Percentiles rank a stretch among this genome's conserved stretches.
Evolutionary conservation across 2,113 vertebrate species (phyloP).

Genomic region (Donacobius atricapilla): DNA sequence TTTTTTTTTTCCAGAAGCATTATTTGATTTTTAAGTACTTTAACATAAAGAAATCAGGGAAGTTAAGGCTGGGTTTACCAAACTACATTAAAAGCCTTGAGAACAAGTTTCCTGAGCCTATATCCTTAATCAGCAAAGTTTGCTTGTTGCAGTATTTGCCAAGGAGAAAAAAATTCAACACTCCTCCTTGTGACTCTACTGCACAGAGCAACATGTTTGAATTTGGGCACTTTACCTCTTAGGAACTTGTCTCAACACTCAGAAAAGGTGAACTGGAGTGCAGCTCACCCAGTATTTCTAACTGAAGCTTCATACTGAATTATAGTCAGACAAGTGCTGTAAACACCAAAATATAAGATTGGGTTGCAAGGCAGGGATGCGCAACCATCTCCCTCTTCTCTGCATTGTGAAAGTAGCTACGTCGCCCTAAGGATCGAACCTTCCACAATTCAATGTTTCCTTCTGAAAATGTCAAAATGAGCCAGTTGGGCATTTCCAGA

Average conservation of each 20-base stretch:
- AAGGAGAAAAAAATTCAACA: neutral
- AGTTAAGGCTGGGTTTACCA: neutral
- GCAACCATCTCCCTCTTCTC: neutral
- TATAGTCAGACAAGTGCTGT: neutral
- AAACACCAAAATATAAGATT: neutral
- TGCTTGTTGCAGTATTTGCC: neutral
- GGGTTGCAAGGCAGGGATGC: neutral
- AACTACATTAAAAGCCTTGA: neutral
- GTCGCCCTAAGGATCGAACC: neutral
- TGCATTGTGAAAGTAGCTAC: neutral
- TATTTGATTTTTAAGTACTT: neutral
- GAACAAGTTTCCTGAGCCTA: neutral
- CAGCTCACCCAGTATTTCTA: neutral
- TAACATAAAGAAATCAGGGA: neutral
- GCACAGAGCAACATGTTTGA: neutral
- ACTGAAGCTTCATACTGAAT: neutral
- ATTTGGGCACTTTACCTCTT: neutral
- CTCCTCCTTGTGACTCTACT: neutral
- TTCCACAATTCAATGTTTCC: constrained; percentile 27
- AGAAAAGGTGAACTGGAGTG: neutral
- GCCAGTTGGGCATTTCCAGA: neutral
- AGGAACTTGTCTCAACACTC: neutral
- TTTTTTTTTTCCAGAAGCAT: neutral
- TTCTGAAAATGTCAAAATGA: neutral
- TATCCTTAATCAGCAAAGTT: neutral